Evolutionary conservation across 2,113 vertebrate genomes (phyloP).

Genomic region (Danio rerio): DNA sequence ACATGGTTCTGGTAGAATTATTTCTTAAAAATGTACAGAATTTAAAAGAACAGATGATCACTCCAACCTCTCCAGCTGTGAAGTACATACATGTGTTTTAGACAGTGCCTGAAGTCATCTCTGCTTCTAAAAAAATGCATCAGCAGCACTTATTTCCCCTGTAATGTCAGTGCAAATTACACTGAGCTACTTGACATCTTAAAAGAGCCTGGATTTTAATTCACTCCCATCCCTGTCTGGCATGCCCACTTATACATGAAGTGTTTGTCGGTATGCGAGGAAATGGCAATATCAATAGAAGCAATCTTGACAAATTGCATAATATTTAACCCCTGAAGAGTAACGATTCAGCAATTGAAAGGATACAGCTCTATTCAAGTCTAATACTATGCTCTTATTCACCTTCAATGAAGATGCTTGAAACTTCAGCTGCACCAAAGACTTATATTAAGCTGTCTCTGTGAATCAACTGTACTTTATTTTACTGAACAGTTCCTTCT

Average conservation of each 20-base stretch:
- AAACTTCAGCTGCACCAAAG: neutral
- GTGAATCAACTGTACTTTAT: conserved; percentile 32
- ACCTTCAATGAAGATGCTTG: neutral
- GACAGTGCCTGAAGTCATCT: neutral
- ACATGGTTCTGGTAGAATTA: too few species aligned
- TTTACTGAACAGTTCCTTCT: conserved; percentile 32
- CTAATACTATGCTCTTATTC: neutral
- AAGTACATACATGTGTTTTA: neutral
- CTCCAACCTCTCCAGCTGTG: neutral
- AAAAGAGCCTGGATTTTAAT: neutral
- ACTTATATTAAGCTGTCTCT: conserved; percentile 14
- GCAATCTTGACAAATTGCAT: neutral
- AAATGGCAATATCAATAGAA: neutral
- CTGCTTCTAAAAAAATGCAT: neutral
- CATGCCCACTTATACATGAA: neutral
- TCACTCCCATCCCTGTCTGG: neutral
- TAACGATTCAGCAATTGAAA: neutral
- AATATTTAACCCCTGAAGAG: neutral
- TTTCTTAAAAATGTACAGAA: too few species aligned
- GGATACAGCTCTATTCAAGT: neutral
- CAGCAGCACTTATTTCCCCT: neutral
- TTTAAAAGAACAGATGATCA: too few species aligned
- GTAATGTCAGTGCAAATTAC: neutral
- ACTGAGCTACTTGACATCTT: neutral
- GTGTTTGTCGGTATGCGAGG: neutral